Base-by-base conservation (phyloP, 2,113 vertebrate genomes). In the Gallinago jamesoni region DNA sequence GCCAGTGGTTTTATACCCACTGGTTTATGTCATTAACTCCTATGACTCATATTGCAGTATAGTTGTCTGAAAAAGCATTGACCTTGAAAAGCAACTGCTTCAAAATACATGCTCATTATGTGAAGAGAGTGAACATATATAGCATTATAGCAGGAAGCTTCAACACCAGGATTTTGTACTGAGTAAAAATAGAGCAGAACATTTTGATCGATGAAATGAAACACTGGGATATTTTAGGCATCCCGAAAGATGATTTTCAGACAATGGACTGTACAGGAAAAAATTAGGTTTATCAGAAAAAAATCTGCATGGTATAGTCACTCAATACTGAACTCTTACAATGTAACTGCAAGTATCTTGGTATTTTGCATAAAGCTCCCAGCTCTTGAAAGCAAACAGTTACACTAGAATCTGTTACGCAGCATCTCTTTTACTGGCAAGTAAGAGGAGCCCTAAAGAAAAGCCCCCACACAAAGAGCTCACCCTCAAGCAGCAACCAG, bases 121-220 rank as follows among this genome's bases (percentile, higher is more conserved):
- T 95, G 95, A 90, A 92, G 80, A 94, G 96, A 84, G 83, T 24
- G 88, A 96, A 94, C 94, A 90, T 90, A 94, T 94, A 96, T 92
- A 97, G 96, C 90, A 94, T 94, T 96, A 90, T 47, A 94, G 73
- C 93, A 97, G 93, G 92, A 96, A 96, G 94, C 45, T 93, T 93
- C 88, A 84, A 77, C 88, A 94, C 92, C 92, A 97, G 86, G 88
- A 95, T 95, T 95, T 60, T 93, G 92, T 52, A 82, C 89, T 8
- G 47, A 75, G 69, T 89, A 89, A 96, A 97, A 96, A 96, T 96
- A 96, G 93, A 92, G 89, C 80, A 92, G 96, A 95, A 94, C 88
- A 89, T 96, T 95, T 89, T 87, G 60, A 90, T 81, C 25, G 3
- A 90, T 25, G 59, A 72, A 18, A 89, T 94, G 90, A 82, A 96